phyloP scores from a whole-genome alignment of 2,113 vertebrate genomes.

The Passer montanus region DNA sequence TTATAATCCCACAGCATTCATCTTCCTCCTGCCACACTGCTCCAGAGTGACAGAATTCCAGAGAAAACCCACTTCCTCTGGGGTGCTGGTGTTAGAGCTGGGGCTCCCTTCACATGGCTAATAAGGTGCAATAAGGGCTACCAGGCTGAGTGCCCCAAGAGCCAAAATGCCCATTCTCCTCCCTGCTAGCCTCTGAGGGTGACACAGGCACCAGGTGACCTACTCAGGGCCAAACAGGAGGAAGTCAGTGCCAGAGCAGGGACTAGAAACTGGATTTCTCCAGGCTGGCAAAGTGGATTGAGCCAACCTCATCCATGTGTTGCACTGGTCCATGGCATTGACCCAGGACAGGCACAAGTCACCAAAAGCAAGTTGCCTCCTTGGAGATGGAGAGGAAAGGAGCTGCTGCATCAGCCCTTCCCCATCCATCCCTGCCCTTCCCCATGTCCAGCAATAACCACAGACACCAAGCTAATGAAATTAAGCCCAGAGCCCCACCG shows the following conservation, averaged over 20 bases:
- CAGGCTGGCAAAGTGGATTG: not conserved
- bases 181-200: not conserved
- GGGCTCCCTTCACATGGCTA: not conserved
- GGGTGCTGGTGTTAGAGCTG: not conserved
- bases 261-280: not conserved
- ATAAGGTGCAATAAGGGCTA: not conserved
- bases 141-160: not conserved
- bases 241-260: not conserved
- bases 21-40: not conserved
- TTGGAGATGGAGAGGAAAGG: not conserved
- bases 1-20: not conserved
- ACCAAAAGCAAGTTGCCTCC: not conserved
- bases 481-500: not conserved
- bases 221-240: not conserved
- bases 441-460: slow-evolving; percentile 17
- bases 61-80: not conserved
- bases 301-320: not conserved
- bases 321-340: not conserved
- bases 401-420: not conserved
- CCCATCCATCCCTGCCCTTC: not conserved
- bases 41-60: not conserved
- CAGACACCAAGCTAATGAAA: slow-evolving; percentile 60
- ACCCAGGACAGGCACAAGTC: not conserved
- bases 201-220: not conserved
- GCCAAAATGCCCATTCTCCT: not conserved